These are phyloP conservation scores for Eugnorisma glareosa DNA, from an alignment of 2,888 invertebrate genomes.

Conservation along the genomic window DNA sequence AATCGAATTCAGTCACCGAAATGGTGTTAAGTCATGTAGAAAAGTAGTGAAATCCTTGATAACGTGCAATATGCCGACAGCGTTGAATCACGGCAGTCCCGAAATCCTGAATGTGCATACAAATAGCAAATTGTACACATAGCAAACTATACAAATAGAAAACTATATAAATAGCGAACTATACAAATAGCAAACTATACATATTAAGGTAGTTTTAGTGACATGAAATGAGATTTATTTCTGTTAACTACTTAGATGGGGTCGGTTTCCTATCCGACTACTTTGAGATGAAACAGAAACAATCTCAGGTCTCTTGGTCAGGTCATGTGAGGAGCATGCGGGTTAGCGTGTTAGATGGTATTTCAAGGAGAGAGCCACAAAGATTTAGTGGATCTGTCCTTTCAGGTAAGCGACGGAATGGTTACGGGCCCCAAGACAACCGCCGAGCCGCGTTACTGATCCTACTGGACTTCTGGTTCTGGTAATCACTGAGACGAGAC, in stretches of 20 bases:
- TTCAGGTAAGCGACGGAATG: too few species aligned
- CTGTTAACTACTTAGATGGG: too few species aligned
- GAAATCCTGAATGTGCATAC: background rate
- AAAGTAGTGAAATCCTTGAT: background rate
- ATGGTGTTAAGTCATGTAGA: background rate
- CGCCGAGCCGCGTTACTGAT: too few species aligned
- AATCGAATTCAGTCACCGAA: constrained; percentile 23
- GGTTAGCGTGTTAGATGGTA: background rate
- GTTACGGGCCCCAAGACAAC: too few species aligned
- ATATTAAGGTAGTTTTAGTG: background rate
- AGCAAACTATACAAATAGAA: background rate
- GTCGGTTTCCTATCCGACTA: background rate
- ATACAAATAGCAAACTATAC: background rate
- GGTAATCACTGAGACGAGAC: too few species aligned
- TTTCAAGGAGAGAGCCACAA: background rate
- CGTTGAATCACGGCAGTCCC: background rate
- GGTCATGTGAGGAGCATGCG: background rate
- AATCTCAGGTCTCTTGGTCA: background rate
- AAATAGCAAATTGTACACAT: background rate
- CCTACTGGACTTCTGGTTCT: too few species aligned
- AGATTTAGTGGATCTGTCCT: background rate
- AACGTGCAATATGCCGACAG: background rate
- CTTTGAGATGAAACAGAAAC: too few species aligned
- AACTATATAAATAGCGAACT: too few species aligned
- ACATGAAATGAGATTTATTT: background rate